A percentile compares a stretch with the other conserved stretches of the same genome.
These are phyloP conservation scores for Oncorhynchus gorbuscha DNA, from an alignment of 2,113 vertebrate species.

Conservation along the genomic window DNA sequence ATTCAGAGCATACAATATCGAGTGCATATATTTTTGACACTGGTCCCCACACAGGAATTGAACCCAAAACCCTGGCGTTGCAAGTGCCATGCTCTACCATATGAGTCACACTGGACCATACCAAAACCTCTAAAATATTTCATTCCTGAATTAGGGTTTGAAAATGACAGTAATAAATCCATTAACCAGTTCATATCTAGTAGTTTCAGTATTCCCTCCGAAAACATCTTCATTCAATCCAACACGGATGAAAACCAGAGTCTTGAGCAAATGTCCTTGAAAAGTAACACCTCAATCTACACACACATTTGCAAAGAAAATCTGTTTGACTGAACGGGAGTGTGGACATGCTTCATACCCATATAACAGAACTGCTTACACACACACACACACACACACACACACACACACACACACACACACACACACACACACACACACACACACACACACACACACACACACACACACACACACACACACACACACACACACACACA, in stretches of 20 bases:
- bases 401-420: background rate
- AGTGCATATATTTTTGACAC: no score
- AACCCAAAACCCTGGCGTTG: no score
- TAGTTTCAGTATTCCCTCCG: no score
- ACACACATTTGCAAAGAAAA: background rate
- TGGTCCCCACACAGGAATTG: no score
- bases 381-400: background rate
- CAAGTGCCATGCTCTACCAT: no score
- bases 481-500: background rate
- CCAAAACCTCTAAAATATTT: no score
- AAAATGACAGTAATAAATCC: no score
- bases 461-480: background rate
- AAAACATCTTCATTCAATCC: no score
- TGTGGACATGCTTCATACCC: background rate
- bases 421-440: slow-evolving; percentile 2
- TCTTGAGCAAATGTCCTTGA: slow-evolving; percentile 22
- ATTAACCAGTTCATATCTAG: no score
- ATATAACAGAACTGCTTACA: background rate
- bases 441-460: slow-evolving; percentile 10
- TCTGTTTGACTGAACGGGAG: slow-evolving; percentile 17
- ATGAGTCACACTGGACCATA: no score
- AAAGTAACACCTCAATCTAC: background rate
- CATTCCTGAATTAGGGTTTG: no score
- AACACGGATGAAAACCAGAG: background rate
- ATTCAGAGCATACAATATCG: no score